Evolutionary conservation across 1,140 invertebrate genomes (phyloP), one percentile per base, ranked within the genome.

Genomic region (Atta texana): DNA sequence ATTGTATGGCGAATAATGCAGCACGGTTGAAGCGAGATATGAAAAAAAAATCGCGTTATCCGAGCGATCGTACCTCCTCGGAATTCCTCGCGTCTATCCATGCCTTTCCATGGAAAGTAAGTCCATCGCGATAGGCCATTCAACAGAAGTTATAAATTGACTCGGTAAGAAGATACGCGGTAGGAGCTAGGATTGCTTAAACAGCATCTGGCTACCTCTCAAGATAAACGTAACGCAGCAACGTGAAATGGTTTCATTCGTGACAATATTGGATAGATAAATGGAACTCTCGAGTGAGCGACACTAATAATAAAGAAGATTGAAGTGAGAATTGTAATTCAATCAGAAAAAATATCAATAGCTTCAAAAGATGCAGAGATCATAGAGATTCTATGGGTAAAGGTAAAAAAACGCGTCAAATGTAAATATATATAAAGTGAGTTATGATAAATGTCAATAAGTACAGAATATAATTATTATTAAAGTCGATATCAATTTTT

Each of bases 121-220:
- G 24, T 72, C 57, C 87, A 34, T 51, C 53, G 71, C 59, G 51
- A 66, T 75, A 76, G 34, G 21, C 81, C 59, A 57, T 86, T 85
- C 53, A 51, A 34, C 51, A 69, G 51, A 63, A 44, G 55, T 84
- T 74, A 84, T 84, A 84, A 84, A 84, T 82, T 75, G 68, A 84
- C 69, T 75, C 39, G 24, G 80, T 74, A 84, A 84, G 80, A 74
- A 75, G 55, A 84, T 55, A 81, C 78, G 55, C 69, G 69, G n/a
- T 44, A 61, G 66, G 66, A 69, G 69, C 31, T 39, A n/a, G 21
- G 78, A 81, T 72, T 34, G 12, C 53, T 72, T 61, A 28, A 80
- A 71, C 12, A 39, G 24, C 68, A 74, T 74, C 68, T 74, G 39
- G 24, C 69, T 82, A 51, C 24, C 55, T 57, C 55, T 74, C 68